Evolutionary conservation across 1,140 invertebrate genomes (phyloP).

Genomic region (Penaeus chinensis): DNA sequence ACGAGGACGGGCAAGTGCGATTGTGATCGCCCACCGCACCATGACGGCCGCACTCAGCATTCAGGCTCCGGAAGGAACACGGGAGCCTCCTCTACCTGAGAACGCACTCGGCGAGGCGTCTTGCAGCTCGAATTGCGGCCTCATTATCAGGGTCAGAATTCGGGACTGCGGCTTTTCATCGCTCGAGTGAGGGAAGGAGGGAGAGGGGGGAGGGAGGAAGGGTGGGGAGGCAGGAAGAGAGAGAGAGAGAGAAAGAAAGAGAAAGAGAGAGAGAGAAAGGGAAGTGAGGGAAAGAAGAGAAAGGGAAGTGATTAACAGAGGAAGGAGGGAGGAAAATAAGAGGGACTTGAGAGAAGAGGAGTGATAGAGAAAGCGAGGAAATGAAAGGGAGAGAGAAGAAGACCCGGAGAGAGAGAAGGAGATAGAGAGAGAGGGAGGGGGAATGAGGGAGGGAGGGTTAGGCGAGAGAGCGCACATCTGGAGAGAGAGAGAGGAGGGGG

Average conservation of each 20-base stretch:
- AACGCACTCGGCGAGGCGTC: too few species aligned
- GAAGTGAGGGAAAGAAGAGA: not conserved
- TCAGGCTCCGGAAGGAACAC: too few species aligned
- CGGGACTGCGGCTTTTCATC: too few species aligned
- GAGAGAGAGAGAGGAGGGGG: too few species aligned
- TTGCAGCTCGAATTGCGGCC: too few species aligned
- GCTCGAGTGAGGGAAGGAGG: not conserved
- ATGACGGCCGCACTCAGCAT: not conserved
- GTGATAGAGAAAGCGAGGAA: constrained; percentile 10
- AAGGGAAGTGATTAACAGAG: not conserved
- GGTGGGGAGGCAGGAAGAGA: not conserved
- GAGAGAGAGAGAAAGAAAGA: not conserved
- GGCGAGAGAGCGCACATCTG: too few species aligned
- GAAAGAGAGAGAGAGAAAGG: not conserved
- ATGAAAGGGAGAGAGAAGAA: not conserved
- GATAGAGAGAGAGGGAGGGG: too few species aligned
- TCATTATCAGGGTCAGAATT: too few species aligned
- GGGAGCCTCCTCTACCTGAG: too few species aligned
- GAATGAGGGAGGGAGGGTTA: too few species aligned
- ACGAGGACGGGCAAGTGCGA: constrained; percentile 6
- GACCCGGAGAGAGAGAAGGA: not conserved
- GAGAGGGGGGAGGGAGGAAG: not conserved
- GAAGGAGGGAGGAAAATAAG: constrained; percentile 13
- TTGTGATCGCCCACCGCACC: constrained; percentile 32
- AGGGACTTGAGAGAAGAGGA: not conserved